phyloP scores from a whole-genome alignment of 2,888 invertebrate species.

The Cheilosia scutellata region DNA sequence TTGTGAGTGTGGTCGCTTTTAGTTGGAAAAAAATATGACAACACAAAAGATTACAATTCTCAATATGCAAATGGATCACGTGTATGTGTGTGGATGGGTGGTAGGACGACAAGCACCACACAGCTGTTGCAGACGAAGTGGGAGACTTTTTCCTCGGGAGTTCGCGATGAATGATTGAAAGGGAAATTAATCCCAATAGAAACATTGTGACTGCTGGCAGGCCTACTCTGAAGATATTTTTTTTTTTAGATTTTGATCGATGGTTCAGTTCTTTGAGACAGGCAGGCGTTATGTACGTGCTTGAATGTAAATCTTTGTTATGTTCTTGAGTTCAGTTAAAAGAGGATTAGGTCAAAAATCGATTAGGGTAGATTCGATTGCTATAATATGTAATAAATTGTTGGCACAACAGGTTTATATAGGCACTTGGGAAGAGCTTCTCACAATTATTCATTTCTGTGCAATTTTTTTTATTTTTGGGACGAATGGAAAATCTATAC shows the following conservation, averaged over 20 bases:
- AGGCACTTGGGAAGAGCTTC: too few relatives aligned
- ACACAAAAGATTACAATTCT: slow-evolving; percentile 38
- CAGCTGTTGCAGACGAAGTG: slow-evolving; percentile 31
- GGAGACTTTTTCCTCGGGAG: slow-evolving; percentile 11
- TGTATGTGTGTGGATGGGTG: not conserved
- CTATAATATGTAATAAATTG: too few relatives aligned
- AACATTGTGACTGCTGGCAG: slow-evolving; percentile 38
- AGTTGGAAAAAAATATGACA: not conserved
- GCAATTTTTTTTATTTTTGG: too few relatives aligned
- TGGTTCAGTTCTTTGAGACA: slow-evolving; percentile 48
- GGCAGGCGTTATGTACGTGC: not conserved
- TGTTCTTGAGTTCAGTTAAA: not conserved
- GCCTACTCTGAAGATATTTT: slow-evolving; percentile 7
- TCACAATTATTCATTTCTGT: too few relatives aligned
- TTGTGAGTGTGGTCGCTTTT: slow-evolving; percentile 11
- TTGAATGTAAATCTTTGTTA: not conserved
- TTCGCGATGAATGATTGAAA: slow-evolving; percentile 52
- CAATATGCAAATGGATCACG: slow-evolving; percentile 66
- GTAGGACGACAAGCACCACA: not conserved
- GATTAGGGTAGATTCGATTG: too few relatives aligned
- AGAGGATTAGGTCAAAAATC: not conserved
- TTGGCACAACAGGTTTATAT: too few relatives aligned
- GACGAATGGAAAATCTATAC: too few relatives aligned
- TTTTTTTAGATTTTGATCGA: slow-evolving; percentile 22
- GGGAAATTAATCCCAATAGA: slow-evolving; percentile 24